These are phyloP conservation scores for Ypsolopha sequella DNA, from an alignment of 2,888 invertebrate genomes.

Conservation along the genomic window DNA sequence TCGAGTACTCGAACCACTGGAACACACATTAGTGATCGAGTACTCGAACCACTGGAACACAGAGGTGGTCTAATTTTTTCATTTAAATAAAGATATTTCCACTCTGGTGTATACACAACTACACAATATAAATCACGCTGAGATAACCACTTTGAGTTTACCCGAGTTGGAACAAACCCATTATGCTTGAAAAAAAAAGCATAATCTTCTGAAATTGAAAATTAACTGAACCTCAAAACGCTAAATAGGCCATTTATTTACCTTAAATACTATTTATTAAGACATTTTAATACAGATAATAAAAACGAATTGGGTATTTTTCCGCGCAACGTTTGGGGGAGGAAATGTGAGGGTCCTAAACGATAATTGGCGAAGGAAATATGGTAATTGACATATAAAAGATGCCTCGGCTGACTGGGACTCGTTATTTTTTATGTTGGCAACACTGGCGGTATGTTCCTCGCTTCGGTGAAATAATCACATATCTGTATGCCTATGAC, in stretches of 20 bases:
- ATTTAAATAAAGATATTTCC: too few relatives aligned
- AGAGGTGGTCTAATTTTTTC: too few relatives aligned
- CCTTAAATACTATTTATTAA: constrained; percentile 1
- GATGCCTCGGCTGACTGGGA: neutral
- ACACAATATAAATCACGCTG: too few relatives aligned
- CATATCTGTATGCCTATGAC: too few relatives aligned
- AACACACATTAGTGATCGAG: too few relatives aligned
- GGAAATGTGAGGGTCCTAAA: constrained; percentile 18
- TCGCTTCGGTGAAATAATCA: neutral
- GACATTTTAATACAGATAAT: constrained; percentile 3
- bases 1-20: too few relatives aligned
- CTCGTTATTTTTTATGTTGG: constrained; percentile 1
- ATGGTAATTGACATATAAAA: constrained; percentile 48
- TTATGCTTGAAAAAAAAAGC: too few relatives aligned
- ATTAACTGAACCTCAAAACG: neutral
- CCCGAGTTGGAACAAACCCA: too few relatives aligned
- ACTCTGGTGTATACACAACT: too few relatives aligned
- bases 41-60: too few relatives aligned
- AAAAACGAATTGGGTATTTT: neutral
- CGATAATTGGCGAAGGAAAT: constrained; percentile 52
- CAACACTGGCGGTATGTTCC: too few relatives aligned
- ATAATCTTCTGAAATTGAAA: neutral
- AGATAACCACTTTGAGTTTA: too few relatives aligned
- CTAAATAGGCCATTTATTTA: neutral
- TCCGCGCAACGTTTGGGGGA: neutral